Conservation (phyloP, 2,113 vertebrate species). For the Cathartes aura region DNA sequence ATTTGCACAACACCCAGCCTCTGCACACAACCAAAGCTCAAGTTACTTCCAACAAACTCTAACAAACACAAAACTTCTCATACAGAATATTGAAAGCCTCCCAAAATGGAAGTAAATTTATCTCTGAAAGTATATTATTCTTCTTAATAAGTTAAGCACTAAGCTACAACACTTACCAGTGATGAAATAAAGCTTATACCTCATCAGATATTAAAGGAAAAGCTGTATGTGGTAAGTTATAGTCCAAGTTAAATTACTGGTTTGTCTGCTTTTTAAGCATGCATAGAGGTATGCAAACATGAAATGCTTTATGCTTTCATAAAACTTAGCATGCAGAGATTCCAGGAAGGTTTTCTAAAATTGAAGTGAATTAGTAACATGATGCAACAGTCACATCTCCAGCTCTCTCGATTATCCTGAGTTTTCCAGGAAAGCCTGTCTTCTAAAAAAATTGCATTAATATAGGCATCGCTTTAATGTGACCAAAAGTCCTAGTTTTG, state of each 20-base stretch:
- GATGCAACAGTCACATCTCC: not conserved
- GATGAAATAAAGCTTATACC: not conserved
- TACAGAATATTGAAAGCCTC: not conserved
- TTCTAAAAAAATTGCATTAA: not conserved
- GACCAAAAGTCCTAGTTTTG: not conserved
- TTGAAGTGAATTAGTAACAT: not conserved
- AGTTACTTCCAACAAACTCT: not conserved
- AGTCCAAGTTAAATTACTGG: not conserved
- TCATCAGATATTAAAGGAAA: not conserved
- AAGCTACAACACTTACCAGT: not conserved
- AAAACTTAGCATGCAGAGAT: not conserved
- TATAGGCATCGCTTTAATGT: not conserved
- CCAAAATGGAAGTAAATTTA: not conserved
- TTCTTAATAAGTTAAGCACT: not conserved
- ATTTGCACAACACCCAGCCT: accelerated
- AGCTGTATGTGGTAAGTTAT: not conserved
- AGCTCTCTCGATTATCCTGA: not conserved
- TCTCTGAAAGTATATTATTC: not conserved
- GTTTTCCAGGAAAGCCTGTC: not conserved
- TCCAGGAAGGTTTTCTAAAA: not conserved
- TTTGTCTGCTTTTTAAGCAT: not conserved
- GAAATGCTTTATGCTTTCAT: not conserved
- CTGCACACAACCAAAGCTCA: not conserved
- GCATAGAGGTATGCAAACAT: not conserved
- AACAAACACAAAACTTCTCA: not conserved